A percentile compares a stretch with the other conserved stretches of the same genome.
phyloP scores from a whole-genome alignment of 2,113 vertebrate species.

The Pterocles orientalis region DNA sequence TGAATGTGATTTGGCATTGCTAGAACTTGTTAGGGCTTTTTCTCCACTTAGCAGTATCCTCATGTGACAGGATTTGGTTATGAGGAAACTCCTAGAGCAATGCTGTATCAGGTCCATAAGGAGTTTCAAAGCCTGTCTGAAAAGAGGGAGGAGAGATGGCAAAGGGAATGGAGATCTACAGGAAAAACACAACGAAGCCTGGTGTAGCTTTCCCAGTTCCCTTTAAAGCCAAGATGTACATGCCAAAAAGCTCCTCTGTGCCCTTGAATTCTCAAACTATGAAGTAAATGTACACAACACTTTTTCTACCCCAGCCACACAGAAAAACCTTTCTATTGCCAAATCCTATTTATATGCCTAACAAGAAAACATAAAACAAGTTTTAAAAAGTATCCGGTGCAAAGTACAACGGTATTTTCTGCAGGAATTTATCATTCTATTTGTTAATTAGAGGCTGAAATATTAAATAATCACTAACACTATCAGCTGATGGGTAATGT shows the following conservation, averaged over 20 bases:
- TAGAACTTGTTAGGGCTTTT: conserved; percentile 57
- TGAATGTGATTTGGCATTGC: conserved; percentile 59
- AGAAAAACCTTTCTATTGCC: neutral
- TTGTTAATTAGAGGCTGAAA: conserved; percentile 5
- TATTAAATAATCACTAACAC: neutral
- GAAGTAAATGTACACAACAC: conserved; percentile 9
- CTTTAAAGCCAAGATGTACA: conserved; percentile 50
- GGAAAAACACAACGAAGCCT: conserved; percentile 33
- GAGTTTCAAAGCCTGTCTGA: conserved; percentile 53
- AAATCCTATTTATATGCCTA: neutral
- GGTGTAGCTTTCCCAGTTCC: conserved; percentile 44
- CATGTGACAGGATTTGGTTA: conserved; percentile 66
- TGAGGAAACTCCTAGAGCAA: conserved; percentile 60
- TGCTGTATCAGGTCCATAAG: conserved; percentile 14
- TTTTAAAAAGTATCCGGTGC: neutral
- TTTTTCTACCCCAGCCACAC: neutral
- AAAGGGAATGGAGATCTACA: conserved; percentile 31
- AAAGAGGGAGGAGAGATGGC: conserved; percentile 63
- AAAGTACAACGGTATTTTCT: neutral
- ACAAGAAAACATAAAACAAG: neutral
- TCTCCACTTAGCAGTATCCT: conserved; percentile 56
- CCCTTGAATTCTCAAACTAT: conserved; percentile 46
- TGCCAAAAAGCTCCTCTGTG: conserved; percentile 51
- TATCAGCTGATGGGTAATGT: neutral
- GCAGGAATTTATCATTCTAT: neutral